A percentile compares a stretch with the other conserved stretches of the same genome.
Conservation (phyloP, 2,888 invertebrate species). For the Clunio marinus region DNA sequence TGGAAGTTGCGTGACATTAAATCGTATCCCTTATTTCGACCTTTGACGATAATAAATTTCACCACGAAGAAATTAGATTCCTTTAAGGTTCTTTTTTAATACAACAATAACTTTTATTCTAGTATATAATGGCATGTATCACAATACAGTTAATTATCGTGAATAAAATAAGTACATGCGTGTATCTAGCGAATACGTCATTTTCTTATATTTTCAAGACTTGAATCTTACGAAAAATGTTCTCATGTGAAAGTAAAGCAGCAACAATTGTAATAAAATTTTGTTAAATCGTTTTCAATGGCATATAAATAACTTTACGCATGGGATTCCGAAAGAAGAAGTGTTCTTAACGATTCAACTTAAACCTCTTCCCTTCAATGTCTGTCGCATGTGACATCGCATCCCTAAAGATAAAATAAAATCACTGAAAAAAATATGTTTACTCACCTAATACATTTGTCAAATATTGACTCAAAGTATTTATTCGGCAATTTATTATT, state of each 20-base stretch:
- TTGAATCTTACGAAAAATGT: too few species aligned
- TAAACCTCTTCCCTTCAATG: too few species aligned
- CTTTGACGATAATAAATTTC: not conserved
- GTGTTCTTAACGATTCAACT: too few species aligned
- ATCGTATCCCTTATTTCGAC: not conserved
- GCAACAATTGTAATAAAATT: too few species aligned
- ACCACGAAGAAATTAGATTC: conserved; percentile 5
- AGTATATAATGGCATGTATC: conserved; percentile 15
- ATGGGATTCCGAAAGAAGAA: too few species aligned
- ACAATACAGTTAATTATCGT: conserved; percentile 15
- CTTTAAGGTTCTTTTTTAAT: conserved; percentile 3
- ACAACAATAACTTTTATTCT: conserved; percentile 10
- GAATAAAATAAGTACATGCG: conserved; percentile 26
- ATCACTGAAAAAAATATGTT: conserved; percentile 37
- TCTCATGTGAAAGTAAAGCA: too few species aligned
- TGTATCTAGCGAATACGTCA: conserved; percentile 3
- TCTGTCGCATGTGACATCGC: not conserved
- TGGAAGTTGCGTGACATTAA: not conserved
- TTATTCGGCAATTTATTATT: conserved; percentile 37
- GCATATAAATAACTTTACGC: too few species aligned
- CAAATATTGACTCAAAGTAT: conserved; percentile 38
- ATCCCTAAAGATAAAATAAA: conserved; percentile 16
- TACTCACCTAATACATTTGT: conserved; percentile 30
- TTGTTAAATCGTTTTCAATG: too few species aligned
- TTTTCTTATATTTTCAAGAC: not conserved